phyloP scores from a whole-genome alignment of 1,140 invertebrate species.

The Solenopsis invicta region DNA sequence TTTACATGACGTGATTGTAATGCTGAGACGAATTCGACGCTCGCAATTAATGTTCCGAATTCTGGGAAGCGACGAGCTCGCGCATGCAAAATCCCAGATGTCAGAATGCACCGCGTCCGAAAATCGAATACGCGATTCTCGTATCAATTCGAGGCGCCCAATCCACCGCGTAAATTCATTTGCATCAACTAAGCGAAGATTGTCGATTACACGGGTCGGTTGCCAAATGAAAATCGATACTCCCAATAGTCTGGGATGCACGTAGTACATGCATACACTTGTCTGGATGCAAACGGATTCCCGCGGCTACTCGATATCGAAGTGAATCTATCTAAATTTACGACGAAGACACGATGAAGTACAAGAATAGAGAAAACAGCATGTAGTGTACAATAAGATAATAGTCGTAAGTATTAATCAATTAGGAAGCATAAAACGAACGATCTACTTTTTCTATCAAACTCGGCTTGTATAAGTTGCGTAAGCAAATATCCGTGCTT shows the following conservation, averaged over 20 bases:
- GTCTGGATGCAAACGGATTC: constrained; percentile 34
- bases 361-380: neutral
- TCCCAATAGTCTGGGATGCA: neutral
- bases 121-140: constrained; percentile 59
- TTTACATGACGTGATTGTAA: constrained; percentile 84
- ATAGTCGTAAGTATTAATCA: neutral
- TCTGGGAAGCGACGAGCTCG: constrained; percentile 69
- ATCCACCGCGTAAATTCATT: constrained; percentile 22
- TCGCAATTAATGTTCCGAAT: constrained; percentile 78
- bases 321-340: neutral
- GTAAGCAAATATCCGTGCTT: neutral
- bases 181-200: constrained; percentile 32
- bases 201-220: constrained; percentile 11
- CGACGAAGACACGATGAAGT: neutral
- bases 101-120: constrained; percentile 55
- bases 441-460: neutral
- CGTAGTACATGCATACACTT: neutral
- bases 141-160: neutral
- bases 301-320: constrained; percentile 20
- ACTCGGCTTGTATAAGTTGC: neutral
- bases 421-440: neutral
- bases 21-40: constrained; percentile 75
- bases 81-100: constrained; percentile 61
- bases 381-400: constrained; percentile 34
- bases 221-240: constrained; percentile 34